Conservation (phyloP, 1,140 invertebrate species). For the Meteorus sp. region DNA sequence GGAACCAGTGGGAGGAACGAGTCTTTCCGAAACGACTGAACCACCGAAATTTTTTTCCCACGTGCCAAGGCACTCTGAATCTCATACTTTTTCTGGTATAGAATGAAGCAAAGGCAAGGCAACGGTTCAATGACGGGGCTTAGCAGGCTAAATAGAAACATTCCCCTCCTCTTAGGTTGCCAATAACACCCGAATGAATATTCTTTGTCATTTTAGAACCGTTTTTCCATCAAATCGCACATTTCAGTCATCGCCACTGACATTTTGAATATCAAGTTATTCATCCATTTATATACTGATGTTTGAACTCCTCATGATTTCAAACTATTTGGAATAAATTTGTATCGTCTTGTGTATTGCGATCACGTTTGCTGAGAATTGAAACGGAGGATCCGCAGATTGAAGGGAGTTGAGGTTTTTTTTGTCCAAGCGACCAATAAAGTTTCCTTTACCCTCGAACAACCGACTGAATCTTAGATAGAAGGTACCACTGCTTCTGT, state of each 20-base stretch:
- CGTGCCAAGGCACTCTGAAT: too few species aligned
- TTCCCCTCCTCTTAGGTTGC: slow-evolving; percentile 49
- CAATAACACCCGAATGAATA: not conserved
- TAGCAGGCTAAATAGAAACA: slow-evolving; percentile 56
- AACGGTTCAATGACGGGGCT: slow-evolving; percentile 34
- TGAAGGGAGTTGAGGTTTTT: slow-evolving; percentile 5
- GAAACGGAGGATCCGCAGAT: too few species aligned
- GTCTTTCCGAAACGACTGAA: slow-evolving; percentile 30
- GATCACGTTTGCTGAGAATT: too few species aligned
- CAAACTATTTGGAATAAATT: too few species aligned
- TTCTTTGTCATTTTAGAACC: slow-evolving; percentile 1
- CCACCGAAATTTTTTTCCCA: too few species aligned
- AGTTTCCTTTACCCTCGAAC: slow-evolving; percentile 12
- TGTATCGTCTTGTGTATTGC: too few species aligned
- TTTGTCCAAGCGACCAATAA: slow-evolving; percentile 24
- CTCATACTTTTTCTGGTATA: slow-evolving; percentile 16
- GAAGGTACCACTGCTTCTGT: slow-evolving; percentile 36
- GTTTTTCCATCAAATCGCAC: too few species aligned
- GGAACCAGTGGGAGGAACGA: slow-evolving; percentile 28
- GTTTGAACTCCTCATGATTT: too few species aligned
- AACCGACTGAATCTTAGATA: slow-evolving; percentile 30
- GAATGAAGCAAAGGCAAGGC: slow-evolving; percentile 15
- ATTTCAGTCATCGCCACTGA: too few species aligned
- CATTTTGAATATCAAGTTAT: too few species aligned
- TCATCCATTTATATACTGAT: too few species aligned